Conservation (phyloP, 2,888 invertebrate species). For the Machimus atricapillus region DNA sequence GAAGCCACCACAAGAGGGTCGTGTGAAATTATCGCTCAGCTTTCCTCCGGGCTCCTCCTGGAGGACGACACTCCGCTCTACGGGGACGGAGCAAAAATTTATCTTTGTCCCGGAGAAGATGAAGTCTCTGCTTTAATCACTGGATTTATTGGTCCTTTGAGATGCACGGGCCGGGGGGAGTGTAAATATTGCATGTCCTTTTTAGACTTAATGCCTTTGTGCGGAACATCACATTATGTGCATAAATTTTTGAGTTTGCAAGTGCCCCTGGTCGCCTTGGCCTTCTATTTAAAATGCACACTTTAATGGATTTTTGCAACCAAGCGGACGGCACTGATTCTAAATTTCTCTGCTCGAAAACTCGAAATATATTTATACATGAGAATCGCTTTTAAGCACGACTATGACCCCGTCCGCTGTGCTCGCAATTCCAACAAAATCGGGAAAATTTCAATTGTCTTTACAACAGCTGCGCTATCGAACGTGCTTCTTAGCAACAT, state of each 20-base stretch:
- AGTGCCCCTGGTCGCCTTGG: slow-evolving; percentile 15
- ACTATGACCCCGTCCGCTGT: not conserved
- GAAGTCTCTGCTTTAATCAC: slow-evolving; percentile 57
- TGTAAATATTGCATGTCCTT: slow-evolving; percentile 43
- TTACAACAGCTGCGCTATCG: not conserved
- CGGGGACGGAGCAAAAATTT: slow-evolving; percentile 38
- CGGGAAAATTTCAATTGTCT: not conserved
- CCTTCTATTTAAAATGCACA: slow-evolving; percentile 6
- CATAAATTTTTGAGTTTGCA: slow-evolving; percentile 39
- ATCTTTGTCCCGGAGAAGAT: slow-evolving; percentile 44
- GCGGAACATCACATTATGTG: slow-evolving; percentile 38
- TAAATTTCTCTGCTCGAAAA: not conserved
- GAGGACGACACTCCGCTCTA: slow-evolving; percentile 3
- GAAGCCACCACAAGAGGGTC: slow-evolving; percentile 30
- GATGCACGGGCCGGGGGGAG: slow-evolving; percentile 50
- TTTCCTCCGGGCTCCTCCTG: slow-evolving; percentile 30
- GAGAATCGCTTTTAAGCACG: too few relatives aligned
- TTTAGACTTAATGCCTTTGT: slow-evolving; percentile 40
- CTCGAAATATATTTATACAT: not conserved
- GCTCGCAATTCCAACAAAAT: not conserved
- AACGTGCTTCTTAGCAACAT: not conserved
- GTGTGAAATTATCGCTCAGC: slow-evolving; percentile 46
- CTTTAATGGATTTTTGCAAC: not conserved
- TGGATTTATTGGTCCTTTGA: slow-evolving; percentile 63
- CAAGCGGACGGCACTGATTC: not conserved